Evolutionary conservation across 2,888 invertebrate species (phyloP).

Genomic region (Plebejus anna): DNA sequence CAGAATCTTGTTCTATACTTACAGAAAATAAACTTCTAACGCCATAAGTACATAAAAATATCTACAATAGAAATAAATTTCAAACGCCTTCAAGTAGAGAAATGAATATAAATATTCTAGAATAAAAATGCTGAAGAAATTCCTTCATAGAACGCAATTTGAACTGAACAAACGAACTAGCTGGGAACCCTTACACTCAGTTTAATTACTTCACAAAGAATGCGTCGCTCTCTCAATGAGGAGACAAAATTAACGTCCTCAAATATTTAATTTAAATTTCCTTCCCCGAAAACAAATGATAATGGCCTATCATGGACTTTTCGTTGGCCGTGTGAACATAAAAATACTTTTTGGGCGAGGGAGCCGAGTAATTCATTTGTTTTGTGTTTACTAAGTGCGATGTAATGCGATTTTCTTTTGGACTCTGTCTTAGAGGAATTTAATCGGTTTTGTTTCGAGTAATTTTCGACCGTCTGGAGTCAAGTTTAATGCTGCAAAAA

Average conservation of each 20-base stretch:
- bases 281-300: constrained; percentile 73
- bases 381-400: constrained; percentile 48
- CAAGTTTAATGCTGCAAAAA: background rate
- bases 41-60: background rate
- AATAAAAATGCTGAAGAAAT: constrained; percentile 41
- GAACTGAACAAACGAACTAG: constrained; percentile 77
- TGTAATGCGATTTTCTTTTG: constrained; percentile 64
- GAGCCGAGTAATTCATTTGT: constrained; percentile 64
- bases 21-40: background rate
- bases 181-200: constrained; percentile 78
- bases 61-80: background rate
- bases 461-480: background rate
- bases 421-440: constrained; percentile 30
- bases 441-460: background rate
- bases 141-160: constrained; percentile 76
- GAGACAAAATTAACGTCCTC: constrained; percentile 80
- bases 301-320: constrained; percentile 62
- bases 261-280: constrained; percentile 80
- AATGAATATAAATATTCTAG: constrained; percentile 17
- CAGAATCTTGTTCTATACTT: no score
- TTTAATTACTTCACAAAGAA: constrained; percentile 80
- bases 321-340: constrained; percentile 51
- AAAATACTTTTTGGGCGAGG: constrained; percentile 54
- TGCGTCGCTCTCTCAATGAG: constrained; percentile 78
- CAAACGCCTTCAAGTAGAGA: background rate